These are phyloP conservation scores for Rotaria socialis DNA, from an alignment of 2,888 invertebrate genomes.

Conservation along the genomic window DNA sequence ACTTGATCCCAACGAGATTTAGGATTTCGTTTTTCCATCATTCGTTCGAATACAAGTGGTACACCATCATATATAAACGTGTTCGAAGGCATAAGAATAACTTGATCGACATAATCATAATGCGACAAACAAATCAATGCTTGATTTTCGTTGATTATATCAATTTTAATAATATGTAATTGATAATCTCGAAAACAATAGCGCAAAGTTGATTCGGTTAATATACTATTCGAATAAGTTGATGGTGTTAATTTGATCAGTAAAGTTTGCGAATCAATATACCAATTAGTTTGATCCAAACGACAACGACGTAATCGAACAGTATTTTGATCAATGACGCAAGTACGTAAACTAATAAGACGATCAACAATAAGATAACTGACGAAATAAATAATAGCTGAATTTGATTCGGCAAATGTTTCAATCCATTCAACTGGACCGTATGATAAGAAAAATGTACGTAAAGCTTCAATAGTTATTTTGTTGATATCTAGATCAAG, in stretches of 20 bases:
- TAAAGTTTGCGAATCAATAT: background rate
- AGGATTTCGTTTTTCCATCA: background rate
- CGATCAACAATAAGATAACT: slow-evolving; percentile 5
- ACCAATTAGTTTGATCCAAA: background rate
- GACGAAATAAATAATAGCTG: background rate
- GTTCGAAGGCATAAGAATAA: background rate
- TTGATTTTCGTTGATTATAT: background rate
- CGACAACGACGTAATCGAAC: background rate
- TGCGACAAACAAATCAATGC: background rate
- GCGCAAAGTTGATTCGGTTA: background rate
- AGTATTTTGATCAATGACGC: background rate
- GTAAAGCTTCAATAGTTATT: background rate
- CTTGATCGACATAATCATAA: background rate
- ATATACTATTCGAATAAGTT: background rate
- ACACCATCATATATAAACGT: background rate
- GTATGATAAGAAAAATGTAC: background rate
- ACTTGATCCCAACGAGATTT: background rate
- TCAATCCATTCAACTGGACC: background rate
- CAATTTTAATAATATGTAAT: background rate
- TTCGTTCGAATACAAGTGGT: background rate
- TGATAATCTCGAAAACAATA: background rate
- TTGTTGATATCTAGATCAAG: background rate
- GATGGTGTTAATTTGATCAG: background rate
- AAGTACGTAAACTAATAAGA: background rate
- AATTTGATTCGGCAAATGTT: background rate